These are phyloP conservation scores for Bolborhynchus lineola DNA, from an alignment of 2,113 vertebrate genomes.

Conservation along the genomic window DNA sequence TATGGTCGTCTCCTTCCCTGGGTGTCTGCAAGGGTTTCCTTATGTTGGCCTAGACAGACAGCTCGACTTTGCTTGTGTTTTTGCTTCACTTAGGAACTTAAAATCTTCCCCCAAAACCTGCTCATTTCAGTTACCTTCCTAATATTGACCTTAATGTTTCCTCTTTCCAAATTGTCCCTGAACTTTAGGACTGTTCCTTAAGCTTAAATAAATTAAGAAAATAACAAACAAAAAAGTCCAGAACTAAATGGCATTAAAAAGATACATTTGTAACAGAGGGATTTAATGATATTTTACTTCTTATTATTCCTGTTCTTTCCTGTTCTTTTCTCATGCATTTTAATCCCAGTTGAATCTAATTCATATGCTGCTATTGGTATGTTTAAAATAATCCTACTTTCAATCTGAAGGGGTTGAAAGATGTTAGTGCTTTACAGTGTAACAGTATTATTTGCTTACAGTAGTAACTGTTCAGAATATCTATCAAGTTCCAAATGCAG, in stretches of 20 bases:
- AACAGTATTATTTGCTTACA: not conserved
- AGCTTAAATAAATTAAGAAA: not conserved
- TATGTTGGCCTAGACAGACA: not conserved
- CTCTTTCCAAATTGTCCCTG: not conserved
- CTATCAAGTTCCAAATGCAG: not conserved
- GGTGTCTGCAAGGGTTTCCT: not conserved
- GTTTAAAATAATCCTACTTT: not conserved
- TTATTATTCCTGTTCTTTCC: not conserved
- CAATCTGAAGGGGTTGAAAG: not conserved
- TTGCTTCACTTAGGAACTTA: not conserved
- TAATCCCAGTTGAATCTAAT: not conserved
- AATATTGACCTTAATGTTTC: not conserved
- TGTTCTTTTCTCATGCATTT: not conserved
- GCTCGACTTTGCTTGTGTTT: not conserved
- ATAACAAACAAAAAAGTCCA: not conserved
- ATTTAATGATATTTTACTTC: not conserved
- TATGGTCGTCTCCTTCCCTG: not conserved
- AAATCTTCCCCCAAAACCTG: not conserved
- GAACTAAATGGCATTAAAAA: not conserved
- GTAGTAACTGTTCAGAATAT: not conserved
- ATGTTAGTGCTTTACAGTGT: not conserved
- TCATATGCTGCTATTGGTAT: not conserved
- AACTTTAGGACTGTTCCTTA: not conserved
- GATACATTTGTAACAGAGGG: rapidly evolving
- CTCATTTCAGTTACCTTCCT: not conserved